Evolutionary conservation across 2,113 vertebrate species (phyloP).

Genomic region (Mus musculus): GRCm39 chr14:57789501-57790000

Average conservation of each 20-base stretch:
- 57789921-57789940: background rate
- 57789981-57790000: background rate
- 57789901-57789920: background rate
- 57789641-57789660: background rate
- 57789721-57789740: slow-evolving; percentile 19
- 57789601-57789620: background rate
- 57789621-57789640: background rate
- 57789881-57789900: background rate
- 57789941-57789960: background rate
- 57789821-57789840: background rate
- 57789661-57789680: slow-evolving; percentile 1
- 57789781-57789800: slow-evolving; percentile 5
- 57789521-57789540: background rate
- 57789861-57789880: background rate
- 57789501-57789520: background rate
- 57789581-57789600: background rate
- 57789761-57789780: background rate
- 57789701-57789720: slow-evolving; percentile 19
- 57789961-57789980: background rate
- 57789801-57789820: slow-evolving; percentile 8
- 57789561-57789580: background rate
- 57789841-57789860: background rate
- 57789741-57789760: background rate
- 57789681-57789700: slow-evolving; percentile 6
- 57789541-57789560: background rate